phyloP scores from a whole-genome alignment of 2,888 invertebrate genomes.

The Campoplex capitator region DNA sequence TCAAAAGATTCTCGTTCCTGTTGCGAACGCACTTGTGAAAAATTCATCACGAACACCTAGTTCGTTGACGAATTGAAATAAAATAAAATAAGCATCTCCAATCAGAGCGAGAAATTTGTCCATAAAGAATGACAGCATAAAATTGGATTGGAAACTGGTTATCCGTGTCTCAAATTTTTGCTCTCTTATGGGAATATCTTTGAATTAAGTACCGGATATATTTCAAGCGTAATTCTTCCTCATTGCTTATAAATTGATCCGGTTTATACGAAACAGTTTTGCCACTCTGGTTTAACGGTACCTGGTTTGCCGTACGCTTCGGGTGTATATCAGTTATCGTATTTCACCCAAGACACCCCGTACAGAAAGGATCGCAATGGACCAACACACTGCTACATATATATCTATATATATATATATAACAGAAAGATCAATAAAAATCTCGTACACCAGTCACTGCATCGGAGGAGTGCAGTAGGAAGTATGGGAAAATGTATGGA shows the following conservation, averaged over 20 bases:
- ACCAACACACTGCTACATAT: background rate
- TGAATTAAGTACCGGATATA: constrained; percentile 23
- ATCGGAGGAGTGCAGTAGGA: constrained; percentile 38
- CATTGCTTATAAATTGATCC: constrained; percentile 44
- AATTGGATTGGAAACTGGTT: background rate
- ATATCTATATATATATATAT: constrained; percentile 19
- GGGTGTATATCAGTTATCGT: constrained; percentile 52
- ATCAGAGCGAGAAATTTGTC: background rate
- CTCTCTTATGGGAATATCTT: background rate
- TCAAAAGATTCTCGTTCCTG: background rate
- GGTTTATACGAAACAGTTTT: constrained; percentile 51
- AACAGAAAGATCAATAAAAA: constrained; percentile 10
- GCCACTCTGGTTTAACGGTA: constrained; percentile 60
- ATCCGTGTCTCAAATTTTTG: background rate
- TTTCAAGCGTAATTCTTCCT: constrained; percentile 29
- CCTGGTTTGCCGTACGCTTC: constrained; percentile 44
- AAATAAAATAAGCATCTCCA: background rate
- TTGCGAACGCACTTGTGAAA: background rate
- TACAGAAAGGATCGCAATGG: constrained; percentile 33
- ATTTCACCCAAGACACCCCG: constrained; percentile 62
- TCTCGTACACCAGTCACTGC: constrained; percentile 3
- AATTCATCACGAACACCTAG: background rate
- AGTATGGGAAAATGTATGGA: constrained; percentile 64
- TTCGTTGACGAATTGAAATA: background rate
- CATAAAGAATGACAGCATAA: background rate